Evolutionary conservation across 2,888 invertebrate species (phyloP).

Genomic region (Acleris cristana): DNA sequence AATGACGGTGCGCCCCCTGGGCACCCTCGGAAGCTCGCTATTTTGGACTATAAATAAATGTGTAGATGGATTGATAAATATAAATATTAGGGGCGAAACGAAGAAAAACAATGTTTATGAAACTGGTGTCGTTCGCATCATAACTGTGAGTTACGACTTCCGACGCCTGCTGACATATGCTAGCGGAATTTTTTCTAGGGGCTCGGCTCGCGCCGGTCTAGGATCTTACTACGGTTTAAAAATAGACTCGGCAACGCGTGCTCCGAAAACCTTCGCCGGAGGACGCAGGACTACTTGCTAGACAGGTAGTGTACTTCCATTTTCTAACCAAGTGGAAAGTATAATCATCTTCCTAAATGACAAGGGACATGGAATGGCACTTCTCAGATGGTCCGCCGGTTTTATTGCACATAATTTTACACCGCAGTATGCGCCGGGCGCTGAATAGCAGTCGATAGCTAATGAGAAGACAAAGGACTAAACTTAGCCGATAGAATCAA

Average conservation of each 20-base stretch:
- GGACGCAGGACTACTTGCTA: background rate
- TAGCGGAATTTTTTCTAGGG: constrained; percentile 73
- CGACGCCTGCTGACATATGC: constrained; percentile 79
- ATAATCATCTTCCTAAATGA: too few relatives aligned
- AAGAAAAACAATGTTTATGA: constrained; percentile 84
- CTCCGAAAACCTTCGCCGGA: constrained; percentile 19
- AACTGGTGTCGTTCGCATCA: constrained; percentile 83
- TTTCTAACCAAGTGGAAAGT: background rate
- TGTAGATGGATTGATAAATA: constrained; percentile 84
- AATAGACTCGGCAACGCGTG: constrained; percentile 51
- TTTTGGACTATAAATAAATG: constrained; percentile 83
- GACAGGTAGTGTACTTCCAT: background rate
- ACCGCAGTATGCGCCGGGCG: background rate
- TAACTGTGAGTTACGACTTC: constrained; percentile 84
- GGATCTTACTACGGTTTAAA: constrained; percentile 53
- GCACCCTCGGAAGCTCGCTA: constrained; percentile 81
- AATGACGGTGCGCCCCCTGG: constrained; percentile 76
- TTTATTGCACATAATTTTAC: background rate
- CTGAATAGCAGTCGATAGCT: constrained; percentile 17
- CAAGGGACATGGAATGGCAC: too few relatives aligned
- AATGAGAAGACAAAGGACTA: constrained; percentile 27
- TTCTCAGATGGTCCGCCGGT: too few relatives aligned
- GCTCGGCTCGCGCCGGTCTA: constrained; percentile 32
- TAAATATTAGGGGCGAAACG: constrained; percentile 83
- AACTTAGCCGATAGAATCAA: constrained; percentile 21